Conservation (phyloP, 2,113 vertebrate genomes). For the Percopsis transmontana region DNA sequence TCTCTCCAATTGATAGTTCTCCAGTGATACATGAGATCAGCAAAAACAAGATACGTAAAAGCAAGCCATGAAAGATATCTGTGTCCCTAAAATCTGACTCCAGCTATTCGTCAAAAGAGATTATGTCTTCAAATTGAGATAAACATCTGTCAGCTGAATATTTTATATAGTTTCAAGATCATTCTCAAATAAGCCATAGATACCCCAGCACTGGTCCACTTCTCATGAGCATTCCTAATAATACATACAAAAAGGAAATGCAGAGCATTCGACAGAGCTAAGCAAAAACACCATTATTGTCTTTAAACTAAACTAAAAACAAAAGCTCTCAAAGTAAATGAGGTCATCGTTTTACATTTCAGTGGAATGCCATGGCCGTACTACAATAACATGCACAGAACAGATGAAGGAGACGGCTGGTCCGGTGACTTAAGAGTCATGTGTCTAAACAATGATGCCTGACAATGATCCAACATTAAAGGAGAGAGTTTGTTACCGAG, state of each 20-base stretch:
- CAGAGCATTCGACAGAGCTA: slow-evolving; percentile 27
- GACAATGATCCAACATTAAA: slow-evolving; percentile 34
- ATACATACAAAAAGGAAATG: neutral
- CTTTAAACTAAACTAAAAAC: slow-evolving; percentile 37
- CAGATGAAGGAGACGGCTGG: slow-evolving; percentile 39
- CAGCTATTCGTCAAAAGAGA: neutral
- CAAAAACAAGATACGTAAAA: neutral
- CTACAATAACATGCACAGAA: slow-evolving; percentile 30
- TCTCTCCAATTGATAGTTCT: slow-evolving; percentile 25
- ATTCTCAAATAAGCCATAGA: neutral
- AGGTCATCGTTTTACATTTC: slow-evolving; percentile 47
- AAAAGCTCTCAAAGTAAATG: slow-evolving; percentile 26
- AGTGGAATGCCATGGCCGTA: slow-evolving; percentile 28
- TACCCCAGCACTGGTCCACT: no score
- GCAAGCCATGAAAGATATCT: neutral
- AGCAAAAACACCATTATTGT: slow-evolving; percentile 63
- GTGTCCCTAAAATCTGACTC: no score
- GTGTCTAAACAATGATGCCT: slow-evolving; percentile 37
- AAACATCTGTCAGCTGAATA: neutral
- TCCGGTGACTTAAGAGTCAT: slow-evolving; percentile 37
- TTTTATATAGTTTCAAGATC: neutral
- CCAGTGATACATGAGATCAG: slow-evolving; percentile 10
- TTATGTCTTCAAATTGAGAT: neutral
- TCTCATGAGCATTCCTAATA: no score
- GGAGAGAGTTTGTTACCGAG: slow-evolving; percentile 31